Evolutionary conservation across 1,140 invertebrate genomes (phyloP).

Genomic region (Panulirus ornatus): DNA sequence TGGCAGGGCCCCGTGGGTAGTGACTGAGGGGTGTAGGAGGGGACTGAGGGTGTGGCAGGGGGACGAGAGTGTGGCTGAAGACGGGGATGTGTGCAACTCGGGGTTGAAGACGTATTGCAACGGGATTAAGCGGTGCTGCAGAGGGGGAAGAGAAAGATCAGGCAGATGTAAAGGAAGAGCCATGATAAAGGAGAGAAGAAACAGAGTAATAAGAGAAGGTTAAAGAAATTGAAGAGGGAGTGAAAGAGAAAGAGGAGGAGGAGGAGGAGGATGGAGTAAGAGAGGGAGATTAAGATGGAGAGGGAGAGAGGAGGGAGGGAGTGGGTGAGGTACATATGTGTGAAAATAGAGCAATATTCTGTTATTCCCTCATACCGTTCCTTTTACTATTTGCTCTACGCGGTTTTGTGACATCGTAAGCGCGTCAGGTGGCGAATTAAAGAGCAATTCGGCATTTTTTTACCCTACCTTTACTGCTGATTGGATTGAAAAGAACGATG

Average conservation of each 20-base stretch:
- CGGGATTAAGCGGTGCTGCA: neutral
- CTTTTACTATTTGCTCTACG: no score
- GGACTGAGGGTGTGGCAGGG: neutral
- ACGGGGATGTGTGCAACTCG: neutral
- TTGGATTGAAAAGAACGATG: slow-evolving; percentile 6
- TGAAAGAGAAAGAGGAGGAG: neutral
- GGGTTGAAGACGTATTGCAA: neutral
- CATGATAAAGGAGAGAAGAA: neutral
- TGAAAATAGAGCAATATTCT: no score
- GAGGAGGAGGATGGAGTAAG: neutral
- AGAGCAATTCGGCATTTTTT: no score
- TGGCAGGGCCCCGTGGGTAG: neutral
- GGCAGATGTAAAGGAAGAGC: neutral
- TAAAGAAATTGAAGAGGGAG: neutral
- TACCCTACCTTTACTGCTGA: neutral
- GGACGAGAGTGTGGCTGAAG: neutral
- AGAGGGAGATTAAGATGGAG: neutral
- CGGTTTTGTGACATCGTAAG: no score
- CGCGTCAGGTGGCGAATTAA: no score
- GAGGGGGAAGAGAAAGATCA: neutral
- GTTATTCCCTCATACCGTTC: no score
- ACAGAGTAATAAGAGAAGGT: neutral
- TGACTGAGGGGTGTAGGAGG: no score
- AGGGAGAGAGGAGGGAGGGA: neutral
- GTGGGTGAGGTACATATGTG: no score